Percentiles rank a stretch among this genome's conserved stretches.
These are phyloP conservation scores for Gallinago stenura DNA, from an alignment of 2,797 vertebrate genomes.

Conservation along the genomic window DNA sequence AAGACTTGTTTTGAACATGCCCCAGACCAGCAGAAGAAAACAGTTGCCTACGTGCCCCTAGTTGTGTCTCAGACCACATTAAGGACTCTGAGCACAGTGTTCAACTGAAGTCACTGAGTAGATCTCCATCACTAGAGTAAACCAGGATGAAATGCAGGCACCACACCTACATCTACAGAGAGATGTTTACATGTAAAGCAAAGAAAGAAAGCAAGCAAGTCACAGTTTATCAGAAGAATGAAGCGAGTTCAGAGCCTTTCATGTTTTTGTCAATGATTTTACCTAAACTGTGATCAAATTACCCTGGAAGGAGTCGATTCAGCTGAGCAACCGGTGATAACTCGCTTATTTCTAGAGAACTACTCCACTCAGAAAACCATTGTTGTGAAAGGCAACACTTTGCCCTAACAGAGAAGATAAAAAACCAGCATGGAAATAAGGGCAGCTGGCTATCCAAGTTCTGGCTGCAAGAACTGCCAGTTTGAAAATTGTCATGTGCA, in stretches of 20 bases:
- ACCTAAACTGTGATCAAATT: not conserved
- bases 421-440: not conserved
- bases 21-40: rapidly evolving
- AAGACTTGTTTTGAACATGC: not conserved
- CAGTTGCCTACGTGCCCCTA: rapidly evolving
- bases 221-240: not conserved
- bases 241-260: not conserved
- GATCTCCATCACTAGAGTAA: not conserved
- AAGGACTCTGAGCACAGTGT: not conserved
- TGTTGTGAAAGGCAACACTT: not conserved
- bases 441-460: not conserved
- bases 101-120: not conserved
- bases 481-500: rapidly evolving
- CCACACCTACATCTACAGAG: not conserved
- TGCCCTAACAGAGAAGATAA: not conserved
- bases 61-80: rapidly evolving
- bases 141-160: not conserved
- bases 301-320: not conserved
- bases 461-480: not conserved
- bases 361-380: not conserved
- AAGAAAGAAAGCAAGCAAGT: not conserved
- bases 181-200: not conserved
- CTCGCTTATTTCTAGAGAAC: not conserved
- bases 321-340: not conserved
- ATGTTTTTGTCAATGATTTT: not conserved